These are phyloP conservation scores for Holothuria leucospilota DNA, from an alignment of 53 echinoderm and acorn worm genomes.

Conservation along the genomic window DNA sequence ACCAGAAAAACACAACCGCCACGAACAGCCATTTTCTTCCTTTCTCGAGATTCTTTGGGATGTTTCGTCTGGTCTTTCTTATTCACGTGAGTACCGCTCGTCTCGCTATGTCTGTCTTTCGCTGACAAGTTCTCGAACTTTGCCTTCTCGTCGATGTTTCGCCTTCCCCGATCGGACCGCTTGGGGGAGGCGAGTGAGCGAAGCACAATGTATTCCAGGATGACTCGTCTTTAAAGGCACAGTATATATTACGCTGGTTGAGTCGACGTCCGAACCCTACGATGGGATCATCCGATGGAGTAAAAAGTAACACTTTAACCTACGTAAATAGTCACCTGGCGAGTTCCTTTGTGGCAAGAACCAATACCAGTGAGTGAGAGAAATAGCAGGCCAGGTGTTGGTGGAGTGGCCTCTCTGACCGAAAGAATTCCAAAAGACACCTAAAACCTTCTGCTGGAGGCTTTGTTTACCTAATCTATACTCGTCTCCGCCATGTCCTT, in stretches of 20 bases:
- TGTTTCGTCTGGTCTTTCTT: neutral
- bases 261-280: neutral
- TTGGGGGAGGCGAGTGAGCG: conserved; percentile 53
- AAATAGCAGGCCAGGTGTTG: neutral
- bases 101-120: conserved; percentile 22
- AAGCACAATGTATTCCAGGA: conserved; percentile 53
- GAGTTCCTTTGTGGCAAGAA: neutral
- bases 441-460: neutral
- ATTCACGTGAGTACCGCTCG: conserved; percentile 24
- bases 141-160: conserved; percentile 33
- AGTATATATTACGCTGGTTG: conserved; percentile 28
- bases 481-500: conserved; percentile 7
- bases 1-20: conserved; percentile 61
- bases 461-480: conserved; percentile 33
- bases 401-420: conserved; percentile 4
- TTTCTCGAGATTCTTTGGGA: conserved; percentile 20
- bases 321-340: conserved; percentile 29
- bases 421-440: conserved; percentile 29
- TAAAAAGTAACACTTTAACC: conserved; percentile 19
- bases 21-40: conserved; percentile 41
- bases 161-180: conserved; percentile 55
- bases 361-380: no score
- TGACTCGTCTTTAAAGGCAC: conserved; percentile 42
- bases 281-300: neutral
- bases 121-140: conserved; percentile 10